A percentile compares a stretch with the other conserved stretches of the same genome.
Conservation (phyloP, 23 tunicate species). For the Oikopleura vanhoeffeni region DNA sequence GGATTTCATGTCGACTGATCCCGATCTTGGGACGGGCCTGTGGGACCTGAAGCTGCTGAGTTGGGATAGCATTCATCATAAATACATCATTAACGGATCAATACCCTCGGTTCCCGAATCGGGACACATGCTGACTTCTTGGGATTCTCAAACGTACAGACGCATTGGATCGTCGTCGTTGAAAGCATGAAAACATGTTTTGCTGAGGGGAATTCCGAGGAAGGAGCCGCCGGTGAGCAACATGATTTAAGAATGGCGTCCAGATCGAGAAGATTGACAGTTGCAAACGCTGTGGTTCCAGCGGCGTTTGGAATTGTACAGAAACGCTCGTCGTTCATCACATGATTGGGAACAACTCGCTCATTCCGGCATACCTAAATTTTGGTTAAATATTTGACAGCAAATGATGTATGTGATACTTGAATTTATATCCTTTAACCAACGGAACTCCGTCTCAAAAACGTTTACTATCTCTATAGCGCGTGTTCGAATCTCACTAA, state of each 20-base stretch:
- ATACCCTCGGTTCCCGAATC: background rate
- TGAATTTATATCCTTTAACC: no score
- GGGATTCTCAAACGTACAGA: background rate
- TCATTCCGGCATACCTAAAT: background rate
- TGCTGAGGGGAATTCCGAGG: conserved; percentile 9
- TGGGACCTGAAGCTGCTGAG: background rate
- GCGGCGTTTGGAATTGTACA: background rate
- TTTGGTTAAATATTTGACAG: background rate
- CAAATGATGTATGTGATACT: no score
- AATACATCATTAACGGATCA: conserved; percentile 10
- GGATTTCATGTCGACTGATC: background rate
- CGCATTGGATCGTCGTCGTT: background rate
- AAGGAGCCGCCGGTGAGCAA: background rate
- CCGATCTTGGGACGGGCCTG: background rate
- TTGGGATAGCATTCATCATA: conserved; percentile 6
- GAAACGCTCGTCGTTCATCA: conserved; percentile 9
- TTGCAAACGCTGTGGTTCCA: background rate
- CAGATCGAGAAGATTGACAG: background rate
- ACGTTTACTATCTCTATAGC: no score
- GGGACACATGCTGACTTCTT: background rate
- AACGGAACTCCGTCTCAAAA: no score
- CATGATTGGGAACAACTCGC: background rate
- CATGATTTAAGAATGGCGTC: conserved; percentile 5
- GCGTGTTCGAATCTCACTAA: no score
- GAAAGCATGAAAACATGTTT: background rate